Base-by-base conservation (phyloP, 2,113 vertebrate genomes). In the Anguilla rostrata region DNA sequence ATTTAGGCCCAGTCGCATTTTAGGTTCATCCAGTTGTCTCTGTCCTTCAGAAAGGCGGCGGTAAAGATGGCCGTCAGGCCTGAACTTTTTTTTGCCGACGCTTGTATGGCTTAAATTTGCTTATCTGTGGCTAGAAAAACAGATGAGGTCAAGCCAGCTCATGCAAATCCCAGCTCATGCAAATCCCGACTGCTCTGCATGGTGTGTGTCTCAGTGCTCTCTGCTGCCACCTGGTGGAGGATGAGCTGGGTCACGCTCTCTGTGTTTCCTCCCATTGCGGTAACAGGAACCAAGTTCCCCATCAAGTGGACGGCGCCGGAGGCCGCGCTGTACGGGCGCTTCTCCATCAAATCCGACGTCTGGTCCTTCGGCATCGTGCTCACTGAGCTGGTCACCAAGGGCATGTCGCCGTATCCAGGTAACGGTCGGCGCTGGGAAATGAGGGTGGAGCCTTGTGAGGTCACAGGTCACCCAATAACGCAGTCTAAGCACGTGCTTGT, bases 161-260 rank as follows among this genome's bases (percentile, higher is more conserved):
- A 53, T 53, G 60, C 26, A 66, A 26, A 26, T 66, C 22, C 49
- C 49, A 11, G 12, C 11, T 53, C 49, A 53, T 53, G 60, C 26
- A 66, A 26, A 26, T 66, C 22, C 5, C 3, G 5, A 6, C 60
- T 66, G 60, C 60, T 66, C 2, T 39, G 29, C 84, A 34, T 63
- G 78, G 56, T 82, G 9, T 71, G 39, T 87, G 40, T 75, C 5
- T 39, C 41, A 83, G 40, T 82, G 78, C 12, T 43, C 60, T 66
- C 60, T 66, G 60, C 60, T 26, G 20, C 60, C 60, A 22, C 60
- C 60, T 26, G 22, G 60, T 66, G 60, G 18, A 26, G 22, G 22
- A 26, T 66, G 5, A 3, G 3, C 0, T 3, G 5, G 7, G 60
- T 60, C 14, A 60, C 56, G 56, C 56, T 60, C 14, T 60, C 96